Conservation (phyloP, 2,888 invertebrate species). For the Dolomedes plantarius region DNA sequence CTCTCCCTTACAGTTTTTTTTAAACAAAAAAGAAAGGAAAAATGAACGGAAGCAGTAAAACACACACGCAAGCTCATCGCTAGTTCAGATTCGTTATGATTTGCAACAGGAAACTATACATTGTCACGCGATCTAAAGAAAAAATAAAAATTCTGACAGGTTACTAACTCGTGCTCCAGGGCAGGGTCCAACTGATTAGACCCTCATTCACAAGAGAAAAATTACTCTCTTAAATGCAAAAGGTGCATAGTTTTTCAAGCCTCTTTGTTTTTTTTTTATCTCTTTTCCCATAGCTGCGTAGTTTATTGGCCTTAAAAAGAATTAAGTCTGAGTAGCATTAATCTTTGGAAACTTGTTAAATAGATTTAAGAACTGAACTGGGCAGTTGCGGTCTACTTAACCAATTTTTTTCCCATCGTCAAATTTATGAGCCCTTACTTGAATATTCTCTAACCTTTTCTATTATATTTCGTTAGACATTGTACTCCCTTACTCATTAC, state of each 20-base stretch:
- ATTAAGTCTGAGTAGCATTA: too few relatives aligned
- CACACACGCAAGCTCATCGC: not conserved
- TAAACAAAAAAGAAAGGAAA: not conserved
- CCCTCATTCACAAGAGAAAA: not conserved
- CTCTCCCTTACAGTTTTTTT: not conserved
- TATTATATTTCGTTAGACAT: too few relatives aligned
- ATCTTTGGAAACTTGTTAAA: too few relatives aligned
- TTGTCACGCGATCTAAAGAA: constrained; percentile 19
- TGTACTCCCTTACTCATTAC: too few relatives aligned
- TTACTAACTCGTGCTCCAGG: not conserved
- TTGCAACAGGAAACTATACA: constrained; percentile 14
- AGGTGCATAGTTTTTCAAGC: too few relatives aligned
- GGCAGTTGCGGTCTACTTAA: too few relatives aligned
- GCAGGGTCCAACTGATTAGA: not conserved
- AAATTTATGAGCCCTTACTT: too few relatives aligned
- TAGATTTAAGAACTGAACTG: too few relatives aligned
- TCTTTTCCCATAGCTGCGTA: not conserved
- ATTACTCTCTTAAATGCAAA: not conserved
- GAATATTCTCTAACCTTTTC: too few relatives aligned
- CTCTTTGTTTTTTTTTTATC: too few relatives aligned
- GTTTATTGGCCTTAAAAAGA: not conserved
- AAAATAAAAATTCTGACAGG: not conserved
- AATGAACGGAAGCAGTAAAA: not conserved
- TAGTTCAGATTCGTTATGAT: not conserved
- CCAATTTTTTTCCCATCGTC: too few relatives aligned